Evolutionary conservation across 1,140 invertebrate genomes (phyloP).

Genomic region (Eupeodes corollae): DNA sequence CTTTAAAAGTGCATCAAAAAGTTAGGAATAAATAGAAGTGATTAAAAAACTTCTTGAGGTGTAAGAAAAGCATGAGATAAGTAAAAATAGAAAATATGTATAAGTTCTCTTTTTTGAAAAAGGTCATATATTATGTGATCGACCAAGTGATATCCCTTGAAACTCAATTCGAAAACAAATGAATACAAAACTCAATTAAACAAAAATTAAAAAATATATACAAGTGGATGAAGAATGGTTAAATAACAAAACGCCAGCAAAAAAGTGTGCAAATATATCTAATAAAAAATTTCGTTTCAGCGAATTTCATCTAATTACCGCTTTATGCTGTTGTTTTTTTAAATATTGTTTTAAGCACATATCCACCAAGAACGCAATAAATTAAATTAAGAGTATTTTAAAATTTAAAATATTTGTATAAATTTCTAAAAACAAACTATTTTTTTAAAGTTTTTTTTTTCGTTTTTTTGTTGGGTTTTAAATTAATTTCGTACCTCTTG

Average conservation of each 20-base stretch:
- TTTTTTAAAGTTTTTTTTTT: not conserved
- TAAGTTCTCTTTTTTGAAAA: too few species aligned
- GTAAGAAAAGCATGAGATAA: too few species aligned
- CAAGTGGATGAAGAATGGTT: not conserved
- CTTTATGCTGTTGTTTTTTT: conserved; percentile 30
- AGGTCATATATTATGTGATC: too few species aligned
- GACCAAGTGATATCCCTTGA: too few species aligned
- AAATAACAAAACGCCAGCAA: not conserved
- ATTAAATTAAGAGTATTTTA: not conserved
- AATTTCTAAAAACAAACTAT: too few species aligned
- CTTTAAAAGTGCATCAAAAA: too few species aligned
- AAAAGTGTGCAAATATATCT: conserved; percentile 16
- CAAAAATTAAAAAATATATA: conserved; percentile 1
- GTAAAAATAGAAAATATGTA: too few species aligned
- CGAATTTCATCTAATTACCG: conserved; percentile 25
- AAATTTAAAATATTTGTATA: not conserved
- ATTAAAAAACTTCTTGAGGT: too few species aligned
- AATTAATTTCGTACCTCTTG: conserved; percentile 52
- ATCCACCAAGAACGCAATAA: not conserved
- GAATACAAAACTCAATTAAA: not conserved
- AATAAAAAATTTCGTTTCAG: conserved; percentile 1
- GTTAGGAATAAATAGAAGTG: too few species aligned
- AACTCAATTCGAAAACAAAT: not conserved
- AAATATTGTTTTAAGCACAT: not conserved
- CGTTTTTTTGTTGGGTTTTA: conserved; percentile 5